A percentile compares a stretch with the other conserved stretches of the same genome.
phyloP scores from a whole-genome alignment of 2,113 vertebrate genomes.

The Ploceus nigricollis region DNA sequence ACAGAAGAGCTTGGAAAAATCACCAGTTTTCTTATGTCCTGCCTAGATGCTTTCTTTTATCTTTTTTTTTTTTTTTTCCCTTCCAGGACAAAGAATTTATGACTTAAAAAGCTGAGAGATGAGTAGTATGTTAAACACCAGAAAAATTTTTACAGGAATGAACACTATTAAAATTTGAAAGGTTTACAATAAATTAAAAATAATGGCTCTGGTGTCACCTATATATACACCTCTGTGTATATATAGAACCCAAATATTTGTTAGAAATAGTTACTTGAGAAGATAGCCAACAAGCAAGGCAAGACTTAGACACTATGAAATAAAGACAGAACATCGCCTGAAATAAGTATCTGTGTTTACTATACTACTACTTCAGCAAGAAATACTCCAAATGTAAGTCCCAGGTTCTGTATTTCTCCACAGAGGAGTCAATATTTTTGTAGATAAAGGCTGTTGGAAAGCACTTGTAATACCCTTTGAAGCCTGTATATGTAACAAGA shows the following conservation, averaged over 20 bases:
- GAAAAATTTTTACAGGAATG: background rate
- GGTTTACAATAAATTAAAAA: background rate
- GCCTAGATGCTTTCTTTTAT: background rate
- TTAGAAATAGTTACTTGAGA: background rate
- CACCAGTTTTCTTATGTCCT: background rate
- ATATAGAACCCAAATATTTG: background rate
- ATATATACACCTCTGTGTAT: background rate
- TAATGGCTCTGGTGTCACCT: background rate
- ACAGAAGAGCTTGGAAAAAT: background rate
- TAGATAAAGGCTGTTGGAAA: background rate
- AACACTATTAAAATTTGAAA: background rate
- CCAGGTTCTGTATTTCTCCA: background rate
- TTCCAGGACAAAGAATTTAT: background rate
- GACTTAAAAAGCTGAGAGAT: background rate
- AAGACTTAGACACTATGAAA: background rate
- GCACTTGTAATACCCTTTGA: background rate
- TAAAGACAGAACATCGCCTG: background rate
- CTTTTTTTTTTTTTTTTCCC: background rate
- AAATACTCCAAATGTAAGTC: background rate
- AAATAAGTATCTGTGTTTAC: background rate
- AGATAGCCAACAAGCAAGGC: background rate
- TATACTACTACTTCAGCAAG: background rate
- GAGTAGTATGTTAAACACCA: background rate
- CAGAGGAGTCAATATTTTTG: background rate
- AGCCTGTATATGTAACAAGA: background rate